Conservation (phyloP, 1,140 invertebrate genomes). For the Nephotettix cincticeps region DNA sequence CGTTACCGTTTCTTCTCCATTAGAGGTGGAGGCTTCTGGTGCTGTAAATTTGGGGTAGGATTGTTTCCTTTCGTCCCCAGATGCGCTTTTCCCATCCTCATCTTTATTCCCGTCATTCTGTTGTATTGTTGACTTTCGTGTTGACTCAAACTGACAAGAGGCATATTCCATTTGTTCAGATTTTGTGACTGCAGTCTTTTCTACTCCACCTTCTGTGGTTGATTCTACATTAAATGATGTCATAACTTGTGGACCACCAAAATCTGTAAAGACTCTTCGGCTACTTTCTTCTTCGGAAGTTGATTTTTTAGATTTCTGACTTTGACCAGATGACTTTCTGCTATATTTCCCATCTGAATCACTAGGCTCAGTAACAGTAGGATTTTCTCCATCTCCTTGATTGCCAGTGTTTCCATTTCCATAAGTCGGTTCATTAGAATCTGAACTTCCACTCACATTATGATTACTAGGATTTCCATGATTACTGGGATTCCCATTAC, state of each 20-base stretch:
- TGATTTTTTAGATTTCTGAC: neutral
- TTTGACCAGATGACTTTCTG: constrained; percentile 1
- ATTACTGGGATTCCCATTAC: neutral
- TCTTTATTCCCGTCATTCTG: constrained; percentile 14
- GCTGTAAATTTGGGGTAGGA: neutral
- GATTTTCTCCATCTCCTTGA: constrained; percentile 11
- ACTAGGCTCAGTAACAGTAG: neutral
- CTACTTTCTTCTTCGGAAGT: constrained; percentile 4
- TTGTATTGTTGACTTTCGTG: neutral
- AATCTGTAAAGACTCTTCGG: neutral
- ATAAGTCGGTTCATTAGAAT: neutral
- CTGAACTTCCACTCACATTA: neutral
- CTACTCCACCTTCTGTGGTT: constrained; percentile 3
- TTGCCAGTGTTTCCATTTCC: constrained; percentile 8
- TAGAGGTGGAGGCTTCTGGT: neutral
- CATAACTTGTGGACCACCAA: constrained; percentile 4
- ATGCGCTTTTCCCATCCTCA: neutral
- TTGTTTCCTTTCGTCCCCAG: neutral
- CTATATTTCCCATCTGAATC: neutral
- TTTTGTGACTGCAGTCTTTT: neutral
- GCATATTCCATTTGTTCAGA: neutral
- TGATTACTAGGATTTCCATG: constrained; percentile 6
- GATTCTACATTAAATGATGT: neutral
- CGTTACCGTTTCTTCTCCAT: constrained; percentile 13
- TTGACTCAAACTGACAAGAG: neutral